Evolutionary conservation across 23 tunicate genomes (phyloP), one percentile per base, ranked within the genome.

Genomic region (Trididemnum nubilum): DNA sequence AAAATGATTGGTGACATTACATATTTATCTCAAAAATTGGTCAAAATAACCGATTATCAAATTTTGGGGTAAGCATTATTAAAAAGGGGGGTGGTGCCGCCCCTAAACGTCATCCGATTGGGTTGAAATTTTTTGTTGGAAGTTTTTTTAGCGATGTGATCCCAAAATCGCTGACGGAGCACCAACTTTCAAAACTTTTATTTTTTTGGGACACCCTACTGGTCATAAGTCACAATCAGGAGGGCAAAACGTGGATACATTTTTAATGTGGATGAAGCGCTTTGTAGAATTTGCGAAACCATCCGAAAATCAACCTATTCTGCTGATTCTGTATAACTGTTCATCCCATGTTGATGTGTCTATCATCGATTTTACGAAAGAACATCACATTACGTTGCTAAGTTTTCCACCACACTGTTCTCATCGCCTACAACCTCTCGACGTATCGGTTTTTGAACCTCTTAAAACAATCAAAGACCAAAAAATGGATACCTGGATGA

Each of bases 381-480:
- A 38, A 23, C 33, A 38, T 18, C 5, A 22, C 9, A 9, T 75
- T 35, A 23, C 27, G 2, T 18, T 75, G 63, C 28, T 75, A 7
- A 40, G 25, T 4, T 35, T 75, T 40, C 80, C 80, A 3, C 80
- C 80, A 12, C 80, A 75, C 40, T 36, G 61, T 12, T 75, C 80
- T 37, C 80, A 75, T 40, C 19, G 9, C 26, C 80, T 75, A 24
- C 72, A 75, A 23, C 80, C 80, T 2, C 64, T 75, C 3, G 64
- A 75, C 40, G 28, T 26, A 75, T 5, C 65, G 9, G 80, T 75
- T 3, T 75, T 22, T 75, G 72, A 72, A 18, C 80, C 63, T 18
- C 9, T 75, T 12, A 75, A 75, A 33, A 29, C 52, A 27, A 7
- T 4, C 34, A 4, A 7, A 19, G 33, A 29, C 51, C 51, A 22